A percentile compares a stretch with the other conserved stretches of the same genome.
Conservation (phyloP, 2,113 vertebrate species). For the Danionella cerebrum region DNA sequence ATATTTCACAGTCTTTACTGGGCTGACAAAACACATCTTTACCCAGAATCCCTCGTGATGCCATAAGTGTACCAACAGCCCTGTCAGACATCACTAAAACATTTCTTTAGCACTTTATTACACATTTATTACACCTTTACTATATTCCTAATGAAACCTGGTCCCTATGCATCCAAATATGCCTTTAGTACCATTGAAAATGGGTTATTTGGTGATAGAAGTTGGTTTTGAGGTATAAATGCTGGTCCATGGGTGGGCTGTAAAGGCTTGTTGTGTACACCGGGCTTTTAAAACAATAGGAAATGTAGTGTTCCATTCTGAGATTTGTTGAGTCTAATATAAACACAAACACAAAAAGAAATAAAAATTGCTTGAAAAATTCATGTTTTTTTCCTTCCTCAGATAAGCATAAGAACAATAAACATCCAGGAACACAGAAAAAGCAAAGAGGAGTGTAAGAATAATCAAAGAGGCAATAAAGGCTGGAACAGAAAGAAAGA, state of each 20-base stretch:
- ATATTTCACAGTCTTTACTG: constrained; percentile 15
- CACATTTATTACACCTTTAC: too few relatives aligned
- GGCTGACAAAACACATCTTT: constrained; percentile 2
- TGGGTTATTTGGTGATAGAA: too few relatives aligned
- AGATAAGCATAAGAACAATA: background rate
- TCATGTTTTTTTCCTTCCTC: too few relatives aligned
- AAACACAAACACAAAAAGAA: background rate
- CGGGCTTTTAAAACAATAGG: too few relatives aligned
- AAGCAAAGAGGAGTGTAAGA: too few relatives aligned
- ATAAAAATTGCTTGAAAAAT: background rate
- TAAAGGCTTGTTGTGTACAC: too few relatives aligned
- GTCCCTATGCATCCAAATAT: too few relatives aligned
- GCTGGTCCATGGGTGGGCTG: too few relatives aligned
- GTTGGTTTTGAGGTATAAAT: too few relatives aligned
- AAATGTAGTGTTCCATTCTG: too few relatives aligned
- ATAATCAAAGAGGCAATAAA: background rate
- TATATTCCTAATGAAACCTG: too few relatives aligned
- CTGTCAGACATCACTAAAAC: background rate
- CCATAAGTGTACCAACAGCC: background rate
- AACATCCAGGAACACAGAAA: background rate
- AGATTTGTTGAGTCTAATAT: background rate
- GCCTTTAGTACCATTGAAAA: too few relatives aligned
- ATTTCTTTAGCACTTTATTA: background rate
- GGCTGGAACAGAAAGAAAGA: background rate
- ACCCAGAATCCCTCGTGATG: constrained; percentile 3